phyloP scores from a whole-genome alignment of 2,113 vertebrate species.

The Barbus barbus region DNA sequence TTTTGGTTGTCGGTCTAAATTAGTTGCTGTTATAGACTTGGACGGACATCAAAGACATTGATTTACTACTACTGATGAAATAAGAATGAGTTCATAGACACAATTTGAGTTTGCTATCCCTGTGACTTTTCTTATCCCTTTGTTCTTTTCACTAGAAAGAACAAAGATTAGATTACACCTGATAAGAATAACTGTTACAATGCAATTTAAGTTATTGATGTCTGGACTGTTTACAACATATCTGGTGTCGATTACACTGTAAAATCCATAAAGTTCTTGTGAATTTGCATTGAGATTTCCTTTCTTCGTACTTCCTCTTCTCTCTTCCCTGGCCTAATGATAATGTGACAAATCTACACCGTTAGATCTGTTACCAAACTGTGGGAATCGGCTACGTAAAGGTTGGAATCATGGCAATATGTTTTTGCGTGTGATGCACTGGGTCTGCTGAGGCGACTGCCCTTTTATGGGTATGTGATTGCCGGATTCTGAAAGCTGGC shows the following conservation, averaged over 20 bases:
- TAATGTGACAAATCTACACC: background rate
- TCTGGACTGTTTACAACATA: slow-evolving; percentile 15
- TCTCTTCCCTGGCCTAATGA: background rate
- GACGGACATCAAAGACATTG: slow-evolving; percentile 32
- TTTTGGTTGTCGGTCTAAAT: slow-evolving; percentile 27
- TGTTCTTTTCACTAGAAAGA: slow-evolving; percentile 9
- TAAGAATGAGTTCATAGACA: slow-evolving; percentile 17
- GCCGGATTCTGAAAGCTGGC: slow-evolving; percentile 29
- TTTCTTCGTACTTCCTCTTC: background rate
- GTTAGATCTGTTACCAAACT: background rate
- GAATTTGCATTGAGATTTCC: background rate
- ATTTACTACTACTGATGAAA: slow-evolving; percentile 34
- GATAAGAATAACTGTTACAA: background rate
- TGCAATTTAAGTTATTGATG: too few species aligned
- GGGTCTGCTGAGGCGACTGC: slow-evolving; percentile 34
- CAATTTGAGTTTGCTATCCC: slow-evolving; percentile 12
- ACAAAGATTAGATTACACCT: slow-evolving; percentile 12
- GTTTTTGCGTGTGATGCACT: slow-evolving; percentile 7
- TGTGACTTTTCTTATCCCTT: too few species aligned
- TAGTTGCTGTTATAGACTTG: slow-evolving; percentile 37
- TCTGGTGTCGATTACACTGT: background rate
- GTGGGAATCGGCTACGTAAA: background rate
- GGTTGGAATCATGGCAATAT: slow-evolving; percentile 4
- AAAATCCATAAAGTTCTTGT: background rate
- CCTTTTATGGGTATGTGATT: slow-evolving; percentile 50